These are phyloP conservation scores for Caenorhabditis sp. DNA, from an alignment of 2,888 invertebrate genomes.

Conservation along the genomic window DNA sequence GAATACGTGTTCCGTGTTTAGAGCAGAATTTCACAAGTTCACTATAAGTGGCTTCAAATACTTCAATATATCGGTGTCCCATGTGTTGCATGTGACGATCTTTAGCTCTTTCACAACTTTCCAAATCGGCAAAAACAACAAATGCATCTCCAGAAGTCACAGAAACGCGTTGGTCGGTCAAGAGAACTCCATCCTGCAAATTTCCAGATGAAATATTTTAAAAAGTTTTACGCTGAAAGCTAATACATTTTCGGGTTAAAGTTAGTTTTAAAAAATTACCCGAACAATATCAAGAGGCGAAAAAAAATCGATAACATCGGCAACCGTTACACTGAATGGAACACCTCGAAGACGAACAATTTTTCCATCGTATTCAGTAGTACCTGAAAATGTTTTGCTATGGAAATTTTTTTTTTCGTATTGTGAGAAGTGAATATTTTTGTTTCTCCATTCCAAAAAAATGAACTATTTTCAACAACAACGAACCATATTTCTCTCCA, in stretches of 20 bases:
- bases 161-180: slow-evolving; percentile 34
- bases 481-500: no score
- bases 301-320: slow-evolving; percentile 47
- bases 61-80: slow-evolving; percentile 52
- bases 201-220: no score
- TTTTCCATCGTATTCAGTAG: neutral
- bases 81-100: slow-evolving; percentile 49
- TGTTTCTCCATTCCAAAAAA: no score
- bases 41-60: slow-evolving; percentile 39
- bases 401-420: neutral
- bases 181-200: slow-evolving; percentile 45
- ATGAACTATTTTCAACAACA: no score
- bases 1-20: slow-evolving; percentile 31
- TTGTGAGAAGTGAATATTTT: no score
- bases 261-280: no score
- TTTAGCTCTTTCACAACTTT: slow-evolving; percentile 36
- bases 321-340: slow-evolving; percentile 33
- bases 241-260: no score
- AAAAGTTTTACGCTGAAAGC: no score
- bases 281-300: slow-evolving; percentile 40
- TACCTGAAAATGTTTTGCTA: neutral
- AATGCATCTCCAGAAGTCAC: slow-evolving; percentile 39
- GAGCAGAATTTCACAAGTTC: slow-evolving; percentile 38
- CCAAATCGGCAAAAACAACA: slow-evolving; percentile 39
- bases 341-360: slow-evolving; percentile 47